Conservation (phyloP, 2,797 vertebrate genomes). For the Otolemur crassicaudatus region DNA sequence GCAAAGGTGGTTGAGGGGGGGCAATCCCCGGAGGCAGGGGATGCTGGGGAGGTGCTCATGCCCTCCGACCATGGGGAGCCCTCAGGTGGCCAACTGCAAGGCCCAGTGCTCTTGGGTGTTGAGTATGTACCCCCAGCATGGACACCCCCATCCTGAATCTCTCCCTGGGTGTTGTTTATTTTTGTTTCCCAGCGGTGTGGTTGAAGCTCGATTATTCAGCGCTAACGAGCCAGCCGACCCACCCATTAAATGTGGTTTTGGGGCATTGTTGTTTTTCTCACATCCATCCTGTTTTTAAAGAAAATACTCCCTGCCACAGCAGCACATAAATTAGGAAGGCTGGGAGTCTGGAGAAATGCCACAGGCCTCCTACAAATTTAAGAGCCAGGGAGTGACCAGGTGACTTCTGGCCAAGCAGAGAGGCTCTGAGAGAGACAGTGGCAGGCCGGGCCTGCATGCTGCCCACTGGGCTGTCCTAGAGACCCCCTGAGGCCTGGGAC, state of each 20-base stretch:
- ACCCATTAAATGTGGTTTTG: slow-evolving; percentile 63
- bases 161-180: slow-evolving; percentile 54
- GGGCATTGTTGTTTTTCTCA: slow-evolving; percentile 71
- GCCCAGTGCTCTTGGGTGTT: background rate
- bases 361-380: background rate
- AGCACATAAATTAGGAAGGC: slow-evolving; percentile 62
- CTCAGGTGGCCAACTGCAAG: rapidly evolving
- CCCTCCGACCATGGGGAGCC: background rate
- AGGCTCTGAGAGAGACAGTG: background rate
- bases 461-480: background rate
- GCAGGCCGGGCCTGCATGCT: background rate
- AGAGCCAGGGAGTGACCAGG: slow-evolving; percentile 21
- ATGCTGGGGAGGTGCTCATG: rapidly evolving
- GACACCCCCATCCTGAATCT: background rate
- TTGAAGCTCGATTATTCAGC: slow-evolving; percentile 27
- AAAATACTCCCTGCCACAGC: slow-evolving; percentile 62
- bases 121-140: rapidly evolving
- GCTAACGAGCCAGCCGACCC: slow-evolving; percentile 58
- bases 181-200: slow-evolving; percentile 40
- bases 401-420: background rate
- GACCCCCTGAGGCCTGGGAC: slow-evolving; percentile 25
- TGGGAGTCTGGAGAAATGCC: slow-evolving; percentile 32
- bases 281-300: slow-evolving; percentile 80
- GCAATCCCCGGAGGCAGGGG: background rate
- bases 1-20: background rate